Conservation (phyloP, 2,797 vertebrate species). For the Podargus strigoides region DNA sequence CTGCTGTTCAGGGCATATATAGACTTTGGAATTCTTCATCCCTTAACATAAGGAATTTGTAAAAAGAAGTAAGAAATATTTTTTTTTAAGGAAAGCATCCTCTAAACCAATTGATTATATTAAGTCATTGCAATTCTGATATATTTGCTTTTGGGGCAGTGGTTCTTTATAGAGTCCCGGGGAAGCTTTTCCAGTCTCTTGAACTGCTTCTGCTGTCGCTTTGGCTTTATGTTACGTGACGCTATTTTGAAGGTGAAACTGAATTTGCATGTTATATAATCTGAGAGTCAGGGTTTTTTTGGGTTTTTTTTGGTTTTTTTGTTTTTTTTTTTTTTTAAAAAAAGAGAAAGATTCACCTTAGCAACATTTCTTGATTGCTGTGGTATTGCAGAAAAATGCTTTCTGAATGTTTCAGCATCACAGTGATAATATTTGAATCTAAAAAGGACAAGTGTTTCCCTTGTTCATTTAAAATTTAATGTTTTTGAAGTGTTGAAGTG, state of each 20-base stretch:
- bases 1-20: not conserved
- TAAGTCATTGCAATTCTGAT: not conserved
- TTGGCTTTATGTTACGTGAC: not conserved
- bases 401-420: not conserved
- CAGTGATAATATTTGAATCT: not conserved
- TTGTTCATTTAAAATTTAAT: not conserved
- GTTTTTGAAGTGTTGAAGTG: not conserved
- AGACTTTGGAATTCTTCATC: not conserved
- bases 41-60: not conserved
- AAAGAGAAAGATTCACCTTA: not conserved
- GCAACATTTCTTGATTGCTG: not conserved
- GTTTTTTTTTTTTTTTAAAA: not conserved
- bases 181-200: not conserved
- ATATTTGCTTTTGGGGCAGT: not conserved
- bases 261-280: conserved; percentile 44
- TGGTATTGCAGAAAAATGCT: not conserved
- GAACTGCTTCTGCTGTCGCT: not conserved
- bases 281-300: not conserved
- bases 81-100: not conserved
- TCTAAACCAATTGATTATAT: not conserved
- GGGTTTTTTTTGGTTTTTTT: not conserved
- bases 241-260: conserved; percentile 26
- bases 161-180: not conserved
- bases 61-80: not conserved
- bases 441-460: not conserved